Evolutionary conservation across 2,888 invertebrate genomes (phyloP).

Genomic region (Eurois occulta): DNA sequence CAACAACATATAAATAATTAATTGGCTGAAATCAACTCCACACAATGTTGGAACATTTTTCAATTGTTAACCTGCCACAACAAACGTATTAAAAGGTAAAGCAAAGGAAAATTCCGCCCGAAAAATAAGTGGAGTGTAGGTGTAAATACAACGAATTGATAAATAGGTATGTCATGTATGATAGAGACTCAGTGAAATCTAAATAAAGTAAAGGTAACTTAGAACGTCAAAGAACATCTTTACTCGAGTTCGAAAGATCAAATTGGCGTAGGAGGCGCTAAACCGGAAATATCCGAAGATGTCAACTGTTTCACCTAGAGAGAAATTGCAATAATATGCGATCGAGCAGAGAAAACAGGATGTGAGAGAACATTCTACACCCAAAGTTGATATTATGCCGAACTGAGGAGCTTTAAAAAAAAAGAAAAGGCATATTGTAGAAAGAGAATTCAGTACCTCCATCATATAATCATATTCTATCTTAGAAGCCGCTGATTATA

Average conservation of each 20-base stretch:
- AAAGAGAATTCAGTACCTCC: conserved; percentile 18
- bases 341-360: conserved; percentile 21
- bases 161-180: conserved; percentile 25
- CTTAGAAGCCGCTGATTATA: conserved; percentile 31
- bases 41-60: conserved; percentile 10
- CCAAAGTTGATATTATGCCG: neutral
- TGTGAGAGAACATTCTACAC: conserved; percentile 28
- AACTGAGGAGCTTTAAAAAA: neutral
- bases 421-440: neutral
- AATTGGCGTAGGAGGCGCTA: conserved; percentile 32
- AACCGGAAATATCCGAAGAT: conserved; percentile 34
- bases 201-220: conserved; percentile 14
- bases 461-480: conserved; percentile 9
- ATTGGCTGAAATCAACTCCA: conserved; percentile 20
- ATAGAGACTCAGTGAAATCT: conserved; percentile 13
- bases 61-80: neutral
- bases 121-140: conserved; percentile 22
- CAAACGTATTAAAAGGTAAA: conserved; percentile 3
- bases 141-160: conserved; percentile 10
- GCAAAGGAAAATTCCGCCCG: neutral
- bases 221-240: neutral
- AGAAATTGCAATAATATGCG: conserved; percentile 31
- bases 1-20: conserved; percentile 49
- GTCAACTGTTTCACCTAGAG: conserved; percentile 26
- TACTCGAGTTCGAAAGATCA: conserved; percentile 14